These are phyloP conservation scores for Labeo catla DNA, from an alignment of 2,113 vertebrate species.

Conservation along the genomic window DNA sequence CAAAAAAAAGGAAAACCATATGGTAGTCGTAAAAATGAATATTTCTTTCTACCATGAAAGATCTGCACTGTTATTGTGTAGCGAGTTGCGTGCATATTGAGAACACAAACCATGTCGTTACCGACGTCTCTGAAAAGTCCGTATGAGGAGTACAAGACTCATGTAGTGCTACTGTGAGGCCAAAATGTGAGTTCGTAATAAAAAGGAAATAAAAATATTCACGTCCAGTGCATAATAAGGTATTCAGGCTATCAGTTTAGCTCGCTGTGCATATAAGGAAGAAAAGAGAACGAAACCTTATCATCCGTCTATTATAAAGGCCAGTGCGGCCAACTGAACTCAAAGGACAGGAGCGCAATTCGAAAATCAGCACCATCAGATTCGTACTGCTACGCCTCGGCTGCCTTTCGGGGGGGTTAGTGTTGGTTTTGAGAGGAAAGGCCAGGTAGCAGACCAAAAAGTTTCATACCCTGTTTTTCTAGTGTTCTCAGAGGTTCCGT, in stretches of 20 bases:
- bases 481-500: conserved; percentile 58
- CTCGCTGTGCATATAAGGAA: conserved; percentile 10
- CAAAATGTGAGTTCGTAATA: not conserved
- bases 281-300: conserved; percentile 14
- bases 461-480: conserved; percentile 58
- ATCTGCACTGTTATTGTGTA: not conserved
- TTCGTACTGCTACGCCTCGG: conserved; percentile 24
- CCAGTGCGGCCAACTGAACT: not conserved
- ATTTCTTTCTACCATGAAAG: not conserved
- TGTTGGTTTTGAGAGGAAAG: conserved; percentile 2
- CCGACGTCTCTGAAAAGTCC: conserved; percentile 11
- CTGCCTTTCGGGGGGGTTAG: conserved; percentile 30
- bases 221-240: conserved; percentile 16
- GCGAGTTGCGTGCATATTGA: not conserved
- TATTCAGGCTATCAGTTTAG: conserved; percentile 15
- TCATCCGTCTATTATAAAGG: not conserved
- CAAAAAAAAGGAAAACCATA: not conserved
- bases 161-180: conserved; percentile 3
- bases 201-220: not conserved
- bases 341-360: conserved; percentile 10
- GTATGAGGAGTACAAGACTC: not conserved
- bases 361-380: conserved; percentile 35
- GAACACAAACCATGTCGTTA: not conserved
- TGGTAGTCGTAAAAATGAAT: not conserved
- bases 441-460: conserved; percentile 30